Percentiles rank a stretch among this genome's conserved stretches.
phyloP scores from a whole-genome alignment of 1,140 invertebrate genomes.

The Adoxophyes honmai region DNA sequence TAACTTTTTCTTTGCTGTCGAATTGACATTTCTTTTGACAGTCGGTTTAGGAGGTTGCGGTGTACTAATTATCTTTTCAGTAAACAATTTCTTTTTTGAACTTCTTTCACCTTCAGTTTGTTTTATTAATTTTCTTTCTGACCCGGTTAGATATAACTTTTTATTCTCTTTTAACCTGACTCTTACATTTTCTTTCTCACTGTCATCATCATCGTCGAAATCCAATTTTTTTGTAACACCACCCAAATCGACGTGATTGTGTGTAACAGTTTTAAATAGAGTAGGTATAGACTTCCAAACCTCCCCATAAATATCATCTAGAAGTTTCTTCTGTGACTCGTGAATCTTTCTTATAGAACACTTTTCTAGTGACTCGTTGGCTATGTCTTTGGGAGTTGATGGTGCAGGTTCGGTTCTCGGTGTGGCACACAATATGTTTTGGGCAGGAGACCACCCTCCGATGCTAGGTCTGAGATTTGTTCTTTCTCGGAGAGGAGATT shows the following conservation, averaged over 20 bases:
- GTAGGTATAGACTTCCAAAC: slow-evolving; percentile 63
- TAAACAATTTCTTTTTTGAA: slow-evolving; percentile 63
- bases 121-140: slow-evolving; percentile 41
- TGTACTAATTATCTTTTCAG: slow-evolving; percentile 54
- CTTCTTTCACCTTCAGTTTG: slow-evolving; percentile 42
- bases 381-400: slow-evolving; percentile 52
- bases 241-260: slow-evolving; percentile 41
- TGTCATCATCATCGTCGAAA: slow-evolving; percentile 50
- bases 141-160: slow-evolving; percentile 40
- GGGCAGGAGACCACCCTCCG: slow-evolving; percentile 62
- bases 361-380: slow-evolving; percentile 52
- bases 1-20: slow-evolving; percentile 26
- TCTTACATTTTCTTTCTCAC: slow-evolving; percentile 59
- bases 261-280: slow-evolving; percentile 47
- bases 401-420: slow-evolving; percentile 48
- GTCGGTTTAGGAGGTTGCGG: slow-evolving; percentile 42
- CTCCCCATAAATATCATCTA: slow-evolving; percentile 61
- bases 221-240: slow-evolving; percentile 53
- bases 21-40: slow-evolving; percentile 32
- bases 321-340: slow-evolving; percentile 57
- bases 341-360: slow-evolving; percentile 64
- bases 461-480: slow-evolving; percentile 44
- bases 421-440: slow-evolving; percentile 55
- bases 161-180: slow-evolving; percentile 39
- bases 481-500: slow-evolving; percentile 25